phyloP scores from a whole-genome alignment of 2,113 vertebrate species.

The Boulengeromyrus knoepffleri region DNA sequence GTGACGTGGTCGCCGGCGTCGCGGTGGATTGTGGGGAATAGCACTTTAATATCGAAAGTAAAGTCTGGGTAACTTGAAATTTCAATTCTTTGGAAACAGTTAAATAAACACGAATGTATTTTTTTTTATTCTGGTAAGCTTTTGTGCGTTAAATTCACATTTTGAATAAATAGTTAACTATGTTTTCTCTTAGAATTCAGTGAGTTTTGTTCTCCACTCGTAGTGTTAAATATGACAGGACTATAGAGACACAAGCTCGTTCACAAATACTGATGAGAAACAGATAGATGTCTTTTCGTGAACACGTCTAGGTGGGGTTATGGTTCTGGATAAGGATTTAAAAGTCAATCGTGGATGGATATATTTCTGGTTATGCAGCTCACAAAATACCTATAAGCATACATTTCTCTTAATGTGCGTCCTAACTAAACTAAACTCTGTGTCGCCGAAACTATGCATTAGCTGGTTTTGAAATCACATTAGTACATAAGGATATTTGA shows the following conservation, averaged over 20 bases:
- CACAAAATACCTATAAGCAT: background rate
- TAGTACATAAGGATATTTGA: background rate
- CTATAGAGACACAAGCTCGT: background rate
- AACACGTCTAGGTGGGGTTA: background rate
- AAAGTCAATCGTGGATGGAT: background rate
- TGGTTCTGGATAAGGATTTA: background rate
- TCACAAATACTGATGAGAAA: background rate
- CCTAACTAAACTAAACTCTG: background rate
- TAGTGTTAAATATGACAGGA: background rate
- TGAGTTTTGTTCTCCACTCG: background rate
- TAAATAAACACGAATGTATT: background rate
- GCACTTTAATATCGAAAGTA: background rate
- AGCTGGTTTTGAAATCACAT: background rate
- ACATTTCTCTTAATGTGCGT: background rate
- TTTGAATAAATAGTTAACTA: background rate
- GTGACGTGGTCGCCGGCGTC: constrained; percentile 36
- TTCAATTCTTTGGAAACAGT: background rate
- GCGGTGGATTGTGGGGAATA: constrained; percentile 44
- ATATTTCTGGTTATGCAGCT: background rate
- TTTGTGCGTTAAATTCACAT: background rate
- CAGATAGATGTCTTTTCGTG: background rate
- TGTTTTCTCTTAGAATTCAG: background rate
- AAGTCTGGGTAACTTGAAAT: background rate
- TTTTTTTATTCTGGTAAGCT: background rate
- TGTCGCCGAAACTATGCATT: background rate